Base-by-base conservation (phyloP, 1,140 invertebrate species). In the Brachionus asplanchnoidis region DNA sequence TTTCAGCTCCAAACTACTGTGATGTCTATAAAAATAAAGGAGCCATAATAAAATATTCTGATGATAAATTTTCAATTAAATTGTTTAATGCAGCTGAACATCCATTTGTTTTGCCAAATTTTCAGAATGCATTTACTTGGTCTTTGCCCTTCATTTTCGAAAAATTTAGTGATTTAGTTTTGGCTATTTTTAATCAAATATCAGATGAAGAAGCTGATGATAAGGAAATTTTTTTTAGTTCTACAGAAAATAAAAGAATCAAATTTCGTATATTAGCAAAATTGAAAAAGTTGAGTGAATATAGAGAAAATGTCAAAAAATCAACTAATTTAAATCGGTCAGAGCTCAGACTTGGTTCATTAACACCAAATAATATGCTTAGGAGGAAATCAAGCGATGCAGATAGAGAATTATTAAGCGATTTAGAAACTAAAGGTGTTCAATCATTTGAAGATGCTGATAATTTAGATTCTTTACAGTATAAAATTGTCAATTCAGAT, bases 1-100 rank as follows among this genome's bases (percentile, higher is more conserved):
- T 84, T 44, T 84, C 83, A 60, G 83, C 83, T 5, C 83, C 83
- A 0, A 84, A 84, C 26, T 84, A 84, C 50, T 84, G 83, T 75
- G 83, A 84, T 84, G 83, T 75, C 2, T 84, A 84, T 75, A 44
- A 75, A 26, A 84, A 84, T 56, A 84, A 56, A 75, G 83, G 26
- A 12, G 66, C 83, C 36, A 75, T 84, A 20, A 32, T 84, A 12
- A n/a, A 42, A 20, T 84, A 75, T 60, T 20, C 28, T 28, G 28
- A 60, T 7, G 17, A 75, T 9, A 36, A 75, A n/a, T 75, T 84
- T 12, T 28, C 44, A 26, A 44, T 60, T n/a, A 75, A 56, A 70
- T 9, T 70, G 7, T 84, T 73, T 44, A 53, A 20, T 60, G 40
- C 44, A 20, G 14, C 28, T n/a, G 20, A 50, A 40, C 83, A 84